Conservation (phyloP, 2,797 vertebrate species). For the Oreortyx pictus region DNA sequence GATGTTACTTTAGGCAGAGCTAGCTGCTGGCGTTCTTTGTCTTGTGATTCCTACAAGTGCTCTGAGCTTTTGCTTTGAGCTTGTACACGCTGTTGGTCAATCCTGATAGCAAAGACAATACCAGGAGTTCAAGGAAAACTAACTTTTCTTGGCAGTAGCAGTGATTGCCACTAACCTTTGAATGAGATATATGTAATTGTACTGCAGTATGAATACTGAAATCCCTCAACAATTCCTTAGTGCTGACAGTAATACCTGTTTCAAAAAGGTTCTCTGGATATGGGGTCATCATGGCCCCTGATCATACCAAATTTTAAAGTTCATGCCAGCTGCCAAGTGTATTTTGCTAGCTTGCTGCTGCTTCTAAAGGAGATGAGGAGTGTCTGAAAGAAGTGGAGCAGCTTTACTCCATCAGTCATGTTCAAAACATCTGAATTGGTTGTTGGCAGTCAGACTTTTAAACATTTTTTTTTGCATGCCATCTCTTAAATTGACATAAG, state of each 20-base stretch:
- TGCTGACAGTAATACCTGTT: neutral
- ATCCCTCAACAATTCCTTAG: fast-evolving
- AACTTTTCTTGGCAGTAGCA: neutral
- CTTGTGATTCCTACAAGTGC: neutral
- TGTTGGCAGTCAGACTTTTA: neutral
- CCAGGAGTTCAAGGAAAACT: too few relatives aligned
- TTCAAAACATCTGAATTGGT: neutral
- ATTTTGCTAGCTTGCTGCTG: fast-evolving
- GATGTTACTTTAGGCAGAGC: neutral
- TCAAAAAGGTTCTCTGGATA: neutral
- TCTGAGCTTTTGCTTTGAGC: neutral
- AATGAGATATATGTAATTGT: neutral
- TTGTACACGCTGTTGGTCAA: neutral
- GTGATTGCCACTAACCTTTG: neutral
- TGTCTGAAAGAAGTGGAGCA: neutral
- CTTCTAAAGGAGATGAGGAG: neutral
- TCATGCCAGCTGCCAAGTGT: neutral
- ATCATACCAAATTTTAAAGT: neutral
- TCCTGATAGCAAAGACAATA: neutral
- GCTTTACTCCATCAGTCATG: neutral
- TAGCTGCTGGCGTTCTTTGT: neutral
- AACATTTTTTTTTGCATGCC: neutral
- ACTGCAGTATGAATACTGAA: neutral
- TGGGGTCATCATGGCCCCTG: neutral
- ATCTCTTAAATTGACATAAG: neutral